A percentile compares a stretch with the other conserved stretches of the same genome.
Conservation (phyloP, 2,888 invertebrate genomes). For the Oithona nana region DNA sequence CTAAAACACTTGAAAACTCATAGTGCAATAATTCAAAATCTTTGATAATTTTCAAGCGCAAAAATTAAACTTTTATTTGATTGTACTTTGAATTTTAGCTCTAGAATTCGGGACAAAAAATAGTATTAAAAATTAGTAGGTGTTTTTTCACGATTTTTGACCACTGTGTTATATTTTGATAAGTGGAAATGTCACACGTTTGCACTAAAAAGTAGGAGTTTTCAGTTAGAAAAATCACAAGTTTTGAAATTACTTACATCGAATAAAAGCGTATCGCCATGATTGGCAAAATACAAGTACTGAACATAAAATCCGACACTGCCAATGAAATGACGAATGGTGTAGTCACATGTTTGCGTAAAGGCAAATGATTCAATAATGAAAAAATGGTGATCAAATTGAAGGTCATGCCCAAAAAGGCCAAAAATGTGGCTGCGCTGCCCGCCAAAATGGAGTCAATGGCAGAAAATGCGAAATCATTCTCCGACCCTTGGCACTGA, state of each 20-base stretch:
- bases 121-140: too few species aligned
- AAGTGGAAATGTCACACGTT: too few species aligned
- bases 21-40: too few species aligned
- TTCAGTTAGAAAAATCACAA: too few species aligned
- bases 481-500: background rate
- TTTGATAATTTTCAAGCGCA: too few species aligned
- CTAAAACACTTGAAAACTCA: too few species aligned
- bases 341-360: slow-evolving; percentile 10
- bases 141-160: too few species aligned
- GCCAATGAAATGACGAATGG: slow-evolving; percentile 12
- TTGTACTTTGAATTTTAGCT: too few species aligned
- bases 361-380: background rate
- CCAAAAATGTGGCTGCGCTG: background rate
- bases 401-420: background rate
- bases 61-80: too few species aligned
- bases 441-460: slow-evolving; percentile 8
- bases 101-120: too few species aligned
- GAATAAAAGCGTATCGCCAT: slow-evolving; percentile 14
- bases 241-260: slow-evolving; percentile 1
- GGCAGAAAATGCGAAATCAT: background rate
- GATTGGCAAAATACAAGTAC: background rate
- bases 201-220: too few species aligned
- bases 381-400: slow-evolving; percentile 7
- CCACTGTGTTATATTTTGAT: too few species aligned
- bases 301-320: slow-evolving; percentile 11